These are phyloP conservation scores for Caenorhabditis drosophilae DNA, from an alignment of 2,888 invertebrate genomes.

Conservation along the genomic window DNA sequence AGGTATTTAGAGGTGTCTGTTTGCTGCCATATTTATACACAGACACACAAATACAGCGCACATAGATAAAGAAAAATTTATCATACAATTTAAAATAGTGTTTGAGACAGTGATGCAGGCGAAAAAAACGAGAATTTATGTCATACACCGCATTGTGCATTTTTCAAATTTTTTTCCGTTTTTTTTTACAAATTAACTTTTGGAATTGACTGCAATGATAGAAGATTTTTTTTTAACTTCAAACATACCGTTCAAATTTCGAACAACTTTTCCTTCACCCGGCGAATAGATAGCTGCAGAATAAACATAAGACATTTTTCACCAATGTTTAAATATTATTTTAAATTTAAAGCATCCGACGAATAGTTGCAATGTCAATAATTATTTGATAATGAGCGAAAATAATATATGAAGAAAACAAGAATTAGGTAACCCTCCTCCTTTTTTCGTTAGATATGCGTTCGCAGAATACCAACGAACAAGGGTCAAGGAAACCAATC, in stretches of 20 bases:
- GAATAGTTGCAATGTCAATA: slow-evolving; percentile 3
- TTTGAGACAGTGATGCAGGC: too few relatives aligned
- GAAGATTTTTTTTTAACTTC: too few relatives aligned
- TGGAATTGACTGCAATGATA: too few relatives aligned
- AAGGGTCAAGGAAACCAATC: slow-evolving; percentile 37
- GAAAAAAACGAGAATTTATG: too few relatives aligned
- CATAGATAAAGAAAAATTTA: too few relatives aligned
- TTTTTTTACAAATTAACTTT: too few relatives aligned
- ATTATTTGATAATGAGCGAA: neutral
- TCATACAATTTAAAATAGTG: too few relatives aligned
- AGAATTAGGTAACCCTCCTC: neutral
- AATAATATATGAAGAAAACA: neutral
- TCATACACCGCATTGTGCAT: too few relatives aligned
- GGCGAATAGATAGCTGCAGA: slow-evolving; percentile 56
- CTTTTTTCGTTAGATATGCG: slow-evolving; percentile 32
- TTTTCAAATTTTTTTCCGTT: too few relatives aligned
- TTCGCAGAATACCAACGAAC: slow-evolving; percentile 2
- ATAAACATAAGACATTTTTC: slow-evolving; percentile 54
- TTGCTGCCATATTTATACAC: too few relatives aligned
- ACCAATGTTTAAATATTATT: neutral
- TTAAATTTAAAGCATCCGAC: neutral
- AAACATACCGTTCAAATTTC: slow-evolving; percentile 40
- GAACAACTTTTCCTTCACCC: slow-evolving; percentile 51
- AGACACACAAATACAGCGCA: too few relatives aligned
- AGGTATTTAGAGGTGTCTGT: too few relatives aligned